Base-by-base conservation (phyloP, 2,888 invertebrate species). In the Terebella lapidaria region DNA sequence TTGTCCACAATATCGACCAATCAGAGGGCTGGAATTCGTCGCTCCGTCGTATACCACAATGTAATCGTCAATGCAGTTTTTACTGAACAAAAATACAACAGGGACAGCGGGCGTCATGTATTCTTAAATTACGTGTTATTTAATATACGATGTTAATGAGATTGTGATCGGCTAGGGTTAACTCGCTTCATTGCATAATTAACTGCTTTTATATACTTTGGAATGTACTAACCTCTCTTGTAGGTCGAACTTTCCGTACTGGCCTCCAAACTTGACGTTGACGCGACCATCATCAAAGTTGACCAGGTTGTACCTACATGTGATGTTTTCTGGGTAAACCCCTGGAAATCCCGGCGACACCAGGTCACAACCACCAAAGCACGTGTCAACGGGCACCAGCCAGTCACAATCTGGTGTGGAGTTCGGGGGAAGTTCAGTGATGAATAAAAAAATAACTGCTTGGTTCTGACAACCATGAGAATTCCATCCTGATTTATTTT, bases 371-470 rank as follows among this genome's bases (percentile, higher is more conserved):
- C 45, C 29, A n/a, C 55, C 57, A 26, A 57, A 54, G 49, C 65
- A 65, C 24, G 57, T 49, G 47, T 61, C 56, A 10, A 65, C 65
- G 42, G 63, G 63, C 5, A 65, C 56, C 29, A 65, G 29, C 65
- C 65, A 65, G 42, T 65, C 65, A 51, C 65, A 65, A 45, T 57
- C 65, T 65, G 61, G 24, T n/a, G n/a, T n/a, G n/a, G n/a, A n/a
- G n/a, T n/a, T n/a, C n/a, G n/a, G n/a, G n/a, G n/a, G n/a, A n/a
- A n/a, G n/a, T n/a, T n/a, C n/a, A n/a, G n/a, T n/a, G n/a, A n/a
- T n/a, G n/a, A n/a, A n/a, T n/a, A n/a, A n/a, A n/a, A n/a, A n/a
- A n/a, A n/a, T n/a, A n/a, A n/a, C n/a, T n/a, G n/a, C n/a, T n/a
- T n/a, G n/a, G n/a, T n/a, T n/a, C n/a, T n/a, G n/a, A n/a, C n/a